Percentiles rank a stretch among this genome's conserved stretches.
phyloP scores from a whole-genome alignment of 2,797 vertebrate species.

The Sebastolobus altivelis region DNA sequence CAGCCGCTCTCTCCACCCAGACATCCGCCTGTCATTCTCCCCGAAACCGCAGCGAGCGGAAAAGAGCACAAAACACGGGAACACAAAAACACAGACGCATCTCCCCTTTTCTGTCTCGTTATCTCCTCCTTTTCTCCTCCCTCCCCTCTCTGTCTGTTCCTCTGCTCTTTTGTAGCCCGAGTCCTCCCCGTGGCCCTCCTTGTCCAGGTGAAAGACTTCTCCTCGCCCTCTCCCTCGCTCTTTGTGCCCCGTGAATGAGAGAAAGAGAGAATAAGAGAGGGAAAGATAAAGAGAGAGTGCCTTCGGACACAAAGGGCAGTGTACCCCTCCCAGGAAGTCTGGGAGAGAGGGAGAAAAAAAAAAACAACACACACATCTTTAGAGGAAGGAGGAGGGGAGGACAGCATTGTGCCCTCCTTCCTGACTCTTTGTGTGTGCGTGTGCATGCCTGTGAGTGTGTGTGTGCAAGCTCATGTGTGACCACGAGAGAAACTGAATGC shows the following conservation, averaged over 20 bases:
- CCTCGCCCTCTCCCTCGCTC: slow-evolving; percentile 75
- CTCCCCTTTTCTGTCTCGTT: slow-evolving; percentile 68
- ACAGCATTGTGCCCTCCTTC: slow-evolving; percentile 85
- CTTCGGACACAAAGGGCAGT: slow-evolving; percentile 83
- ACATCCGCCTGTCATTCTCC: slow-evolving; percentile 84
- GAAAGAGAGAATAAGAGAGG: slow-evolving; percentile 76
- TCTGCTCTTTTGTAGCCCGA: slow-evolving; percentile 66
- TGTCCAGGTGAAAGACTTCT: slow-evolving; percentile 86
- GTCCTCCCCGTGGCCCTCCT: slow-evolving; percentile 75
- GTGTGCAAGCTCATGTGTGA: slow-evolving; percentile 71
- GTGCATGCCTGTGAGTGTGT: slow-evolving; percentile 45
- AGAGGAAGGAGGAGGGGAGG: slow-evolving; percentile 83
- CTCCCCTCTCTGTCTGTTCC: slow-evolving; percentile 39
- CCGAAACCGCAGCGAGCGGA: slow-evolving; percentile 68
- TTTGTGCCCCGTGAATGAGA: slow-evolving; percentile 79
- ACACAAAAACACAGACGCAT: slow-evolving; percentile 63
- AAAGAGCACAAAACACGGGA: slow-evolving; percentile 70
- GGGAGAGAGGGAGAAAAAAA: slow-evolving; percentile 71
- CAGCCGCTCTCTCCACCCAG: slow-evolving; percentile 82
- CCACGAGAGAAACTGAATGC: slow-evolving; percentile 75
- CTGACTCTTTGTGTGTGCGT: slow-evolving; percentile 82
- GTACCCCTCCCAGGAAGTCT: slow-evolving; percentile 87
- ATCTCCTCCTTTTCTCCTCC: slow-evolving; percentile 61
- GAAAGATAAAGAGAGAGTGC: slow-evolving; percentile 81
- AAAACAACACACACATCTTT: slow-evolving; percentile 78